A percentile compares a stretch with the other conserved stretches of the same genome.
Conservation (phyloP, 2,888 invertebrate genomes). For the Caenorhabditis sp. region DNA sequence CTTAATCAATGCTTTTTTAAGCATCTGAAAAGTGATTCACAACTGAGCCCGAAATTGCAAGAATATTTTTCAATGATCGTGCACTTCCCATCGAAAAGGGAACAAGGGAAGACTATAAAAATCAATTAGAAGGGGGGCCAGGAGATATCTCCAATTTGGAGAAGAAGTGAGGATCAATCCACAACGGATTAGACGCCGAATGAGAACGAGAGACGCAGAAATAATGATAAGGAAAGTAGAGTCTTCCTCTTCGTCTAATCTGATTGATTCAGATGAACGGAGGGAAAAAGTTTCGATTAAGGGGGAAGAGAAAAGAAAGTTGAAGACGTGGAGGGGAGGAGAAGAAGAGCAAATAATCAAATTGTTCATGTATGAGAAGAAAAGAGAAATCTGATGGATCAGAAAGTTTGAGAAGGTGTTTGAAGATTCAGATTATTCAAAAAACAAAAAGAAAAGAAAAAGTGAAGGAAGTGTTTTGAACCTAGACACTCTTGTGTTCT, state of each 20-base stretch:
- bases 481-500: constrained; percentile 10
- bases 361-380: constrained; percentile 36
- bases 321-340: neutral
- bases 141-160: constrained; percentile 21
- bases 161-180: constrained; percentile 7
- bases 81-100: neutral
- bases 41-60: neutral
- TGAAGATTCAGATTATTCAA: constrained; percentile 1
- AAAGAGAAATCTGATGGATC: neutral
- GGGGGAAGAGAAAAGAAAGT: constrained; percentile 13
- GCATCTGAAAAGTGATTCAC: constrained; percentile 7
- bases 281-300: constrained; percentile 10
- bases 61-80: neutral
- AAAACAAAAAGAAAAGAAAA: neutral
- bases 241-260: neutral
- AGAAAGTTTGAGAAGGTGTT: neutral
- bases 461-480: constrained; percentile 16
- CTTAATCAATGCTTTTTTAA: constrained; percentile 11
- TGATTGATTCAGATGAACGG: constrained; percentile 41
- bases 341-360: constrained; percentile 43
- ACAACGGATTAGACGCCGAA: constrained; percentile 3
- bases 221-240: constrained; percentile 11
- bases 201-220: constrained; percentile 18
- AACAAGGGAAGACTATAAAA: neutral
- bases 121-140: constrained; percentile 7